These are phyloP conservation scores for Dipodomys stephensi DNA, from an alignment of 2,113 vertebrate species.

Conservation along the genomic window DNA sequence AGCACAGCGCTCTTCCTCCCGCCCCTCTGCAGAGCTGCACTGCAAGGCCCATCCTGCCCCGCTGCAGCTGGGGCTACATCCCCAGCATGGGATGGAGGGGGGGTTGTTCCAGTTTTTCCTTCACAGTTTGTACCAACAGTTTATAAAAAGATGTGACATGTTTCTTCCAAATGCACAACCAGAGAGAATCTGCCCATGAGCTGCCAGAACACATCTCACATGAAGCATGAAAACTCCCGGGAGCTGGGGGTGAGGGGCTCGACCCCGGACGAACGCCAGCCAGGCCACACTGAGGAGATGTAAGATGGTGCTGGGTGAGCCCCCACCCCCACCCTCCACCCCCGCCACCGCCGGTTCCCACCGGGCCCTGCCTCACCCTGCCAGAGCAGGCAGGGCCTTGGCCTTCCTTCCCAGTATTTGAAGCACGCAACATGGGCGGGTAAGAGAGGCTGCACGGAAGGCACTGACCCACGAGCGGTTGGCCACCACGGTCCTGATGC, in stretches of 20 bases:
- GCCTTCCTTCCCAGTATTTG: not conserved
- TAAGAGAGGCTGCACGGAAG: too few relatives aligned
- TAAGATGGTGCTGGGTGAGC: not conserved
- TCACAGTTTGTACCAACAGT: slow-evolving; percentile 5
- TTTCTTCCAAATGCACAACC: slow-evolving; percentile 37
- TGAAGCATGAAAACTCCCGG: slow-evolving; percentile 1
- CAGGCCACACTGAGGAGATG: not conserved
- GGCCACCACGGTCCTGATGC: too few relatives aligned
- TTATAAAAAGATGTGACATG: not conserved
- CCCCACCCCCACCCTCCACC: not conserved
- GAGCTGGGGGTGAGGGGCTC: slow-evolving; percentile 44
- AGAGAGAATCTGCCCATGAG: slow-evolving; percentile 37
- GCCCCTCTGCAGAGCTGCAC: not conserved
- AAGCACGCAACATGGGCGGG: too few relatives aligned
- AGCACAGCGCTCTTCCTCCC: not conserved
- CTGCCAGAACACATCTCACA: slow-evolving; percentile 56
- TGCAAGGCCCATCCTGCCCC: not conserved
- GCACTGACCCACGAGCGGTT: too few relatives aligned
- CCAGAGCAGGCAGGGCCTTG: not conserved
- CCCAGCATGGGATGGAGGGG: too few relatives aligned
- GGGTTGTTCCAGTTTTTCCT: not conserved
- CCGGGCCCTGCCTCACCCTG: not conserved
- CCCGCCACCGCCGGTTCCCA: not conserved
- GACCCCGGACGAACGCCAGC: not conserved
- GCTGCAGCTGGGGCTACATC: not conserved